These are phyloP conservation scores for Carassius auratus DNA, from an alignment of 2,113 vertebrate species.

Conservation along the genomic window DNA sequence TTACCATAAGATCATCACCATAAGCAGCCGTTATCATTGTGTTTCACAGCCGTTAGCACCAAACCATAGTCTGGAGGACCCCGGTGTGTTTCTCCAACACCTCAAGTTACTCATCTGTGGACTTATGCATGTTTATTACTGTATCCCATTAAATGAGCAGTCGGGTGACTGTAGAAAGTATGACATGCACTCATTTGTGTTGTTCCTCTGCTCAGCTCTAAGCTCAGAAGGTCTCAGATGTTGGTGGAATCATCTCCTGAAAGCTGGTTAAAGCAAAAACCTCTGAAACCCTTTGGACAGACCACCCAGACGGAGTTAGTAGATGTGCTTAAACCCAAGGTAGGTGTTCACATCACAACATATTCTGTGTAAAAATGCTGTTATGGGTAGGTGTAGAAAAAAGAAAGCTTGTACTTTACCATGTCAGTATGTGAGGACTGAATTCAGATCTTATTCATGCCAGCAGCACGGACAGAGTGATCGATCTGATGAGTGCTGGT, in stretches of 20 bases:
- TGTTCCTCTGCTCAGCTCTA: constrained; percentile 74
- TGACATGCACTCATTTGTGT: not conserved
- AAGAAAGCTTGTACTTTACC: not conserved
- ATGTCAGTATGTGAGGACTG: not conserved
- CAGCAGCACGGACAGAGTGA: not conserved
- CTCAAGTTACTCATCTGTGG: not conserved
- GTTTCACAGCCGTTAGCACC: no score
- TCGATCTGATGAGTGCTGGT: constrained; percentile 1
- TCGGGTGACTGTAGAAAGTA: no score
- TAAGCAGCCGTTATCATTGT: no score
- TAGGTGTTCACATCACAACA: constrained; percentile 50
- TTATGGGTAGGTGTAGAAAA: not conserved
- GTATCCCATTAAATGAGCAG: not conserved
- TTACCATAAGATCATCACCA: no score
- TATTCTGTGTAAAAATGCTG: not conserved
- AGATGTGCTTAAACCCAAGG: constrained; percentile 80
- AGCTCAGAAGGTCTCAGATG: constrained; percentile 77
- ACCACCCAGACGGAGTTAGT: constrained; percentile 75
- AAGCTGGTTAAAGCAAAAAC: constrained; percentile 79
- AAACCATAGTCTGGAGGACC: no score
- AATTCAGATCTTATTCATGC: not conserved
- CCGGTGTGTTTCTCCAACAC: not conserved
- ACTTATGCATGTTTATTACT: not conserved
- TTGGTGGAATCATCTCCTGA: constrained; percentile 79
- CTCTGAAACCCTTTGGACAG: constrained; percentile 75